Percentiles rank a stretch among this genome's conserved stretches.
phyloP scores from a whole-genome alignment of 2,888 invertebrate genomes.

The Eurois occulta region DNA sequence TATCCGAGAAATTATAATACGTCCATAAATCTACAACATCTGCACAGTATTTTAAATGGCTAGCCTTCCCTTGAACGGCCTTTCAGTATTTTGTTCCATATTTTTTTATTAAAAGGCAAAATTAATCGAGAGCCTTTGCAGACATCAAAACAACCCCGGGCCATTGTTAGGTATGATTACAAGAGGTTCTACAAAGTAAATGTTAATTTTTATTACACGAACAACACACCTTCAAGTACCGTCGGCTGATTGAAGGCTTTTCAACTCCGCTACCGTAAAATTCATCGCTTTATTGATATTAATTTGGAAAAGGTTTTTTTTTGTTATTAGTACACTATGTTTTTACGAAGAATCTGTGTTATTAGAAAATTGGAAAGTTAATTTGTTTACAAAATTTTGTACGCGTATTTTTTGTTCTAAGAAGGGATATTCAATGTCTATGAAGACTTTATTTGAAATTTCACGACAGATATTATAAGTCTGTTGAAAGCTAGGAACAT shows the following conservation, averaged over 20 bases:
- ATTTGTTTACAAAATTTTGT: constrained; percentile 24
- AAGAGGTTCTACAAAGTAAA: constrained; percentile 86
- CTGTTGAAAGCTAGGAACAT: background rate
- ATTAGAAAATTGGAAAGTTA: constrained; percentile 35
- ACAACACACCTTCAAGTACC: constrained; percentile 81
- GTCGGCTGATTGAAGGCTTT: constrained; percentile 72
- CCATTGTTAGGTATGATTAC: constrained; percentile 88
- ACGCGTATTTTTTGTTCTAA: background rate
- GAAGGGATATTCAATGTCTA: background rate
- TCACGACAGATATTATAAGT: background rate
- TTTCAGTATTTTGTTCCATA: constrained; percentile 76
- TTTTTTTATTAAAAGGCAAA: constrained; percentile 84
- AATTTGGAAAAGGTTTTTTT: constrained; percentile 56
- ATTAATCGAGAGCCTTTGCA: constrained; percentile 87
- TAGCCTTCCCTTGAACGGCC: constrained; percentile 74
- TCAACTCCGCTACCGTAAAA: constrained; percentile 63
- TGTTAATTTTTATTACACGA: constrained; percentile 88
- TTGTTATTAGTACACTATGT: constrained; percentile 37
- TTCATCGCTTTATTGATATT: constrained; percentile 67
- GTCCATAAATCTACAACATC: constrained; percentile 76
- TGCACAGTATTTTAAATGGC: constrained; percentile 78
- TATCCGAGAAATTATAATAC: constrained; percentile 70
- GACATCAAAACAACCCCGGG: constrained; percentile 87
- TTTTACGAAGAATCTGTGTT: constrained; percentile 35
- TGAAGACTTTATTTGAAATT: constrained; percentile 20